Evolutionary conservation across 2,888 invertebrate genomes (phyloP).

Genomic region (Bimastos eiseni): DNA sequence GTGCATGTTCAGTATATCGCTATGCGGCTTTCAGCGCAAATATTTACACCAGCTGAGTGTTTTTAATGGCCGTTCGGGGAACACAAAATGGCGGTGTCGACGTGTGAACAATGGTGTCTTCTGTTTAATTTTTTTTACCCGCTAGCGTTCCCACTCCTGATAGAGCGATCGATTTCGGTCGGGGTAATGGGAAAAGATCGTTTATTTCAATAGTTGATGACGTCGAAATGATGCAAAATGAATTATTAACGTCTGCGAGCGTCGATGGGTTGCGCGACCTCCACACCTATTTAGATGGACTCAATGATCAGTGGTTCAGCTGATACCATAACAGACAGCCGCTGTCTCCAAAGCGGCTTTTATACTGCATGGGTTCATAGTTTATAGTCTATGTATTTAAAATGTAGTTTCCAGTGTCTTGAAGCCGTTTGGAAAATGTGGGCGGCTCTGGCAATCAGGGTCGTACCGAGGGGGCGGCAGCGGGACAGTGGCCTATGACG

Average conservation of each 20-base stretch:
- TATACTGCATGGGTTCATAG: background rate
- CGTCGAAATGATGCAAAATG: background rate
- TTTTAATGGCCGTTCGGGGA: background rate
- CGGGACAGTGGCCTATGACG: no score
- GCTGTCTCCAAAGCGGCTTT: background rate
- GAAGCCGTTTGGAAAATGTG: no score
- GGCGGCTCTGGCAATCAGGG: no score
- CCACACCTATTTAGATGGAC: background rate
- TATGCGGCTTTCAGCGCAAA: background rate
- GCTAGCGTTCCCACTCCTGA: no score
- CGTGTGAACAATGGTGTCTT: background rate
- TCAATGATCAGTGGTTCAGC: background rate
- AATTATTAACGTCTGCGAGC: background rate
- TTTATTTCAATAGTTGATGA: slow-evolving; percentile 14
- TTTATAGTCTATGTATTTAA: background rate
- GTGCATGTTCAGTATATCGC: background rate
- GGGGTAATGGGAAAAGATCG: background rate
- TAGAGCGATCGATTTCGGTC: background rate
- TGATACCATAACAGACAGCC: background rate
- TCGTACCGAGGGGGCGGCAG: no score
- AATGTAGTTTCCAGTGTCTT: no score
- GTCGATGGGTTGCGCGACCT: background rate
- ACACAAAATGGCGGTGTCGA: background rate
- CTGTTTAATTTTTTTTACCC: background rate
- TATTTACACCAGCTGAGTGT: background rate